Evolutionary conservation across 2,113 vertebrate species (phyloP).

Genomic region (Dicentrarchus labrax): DNA sequence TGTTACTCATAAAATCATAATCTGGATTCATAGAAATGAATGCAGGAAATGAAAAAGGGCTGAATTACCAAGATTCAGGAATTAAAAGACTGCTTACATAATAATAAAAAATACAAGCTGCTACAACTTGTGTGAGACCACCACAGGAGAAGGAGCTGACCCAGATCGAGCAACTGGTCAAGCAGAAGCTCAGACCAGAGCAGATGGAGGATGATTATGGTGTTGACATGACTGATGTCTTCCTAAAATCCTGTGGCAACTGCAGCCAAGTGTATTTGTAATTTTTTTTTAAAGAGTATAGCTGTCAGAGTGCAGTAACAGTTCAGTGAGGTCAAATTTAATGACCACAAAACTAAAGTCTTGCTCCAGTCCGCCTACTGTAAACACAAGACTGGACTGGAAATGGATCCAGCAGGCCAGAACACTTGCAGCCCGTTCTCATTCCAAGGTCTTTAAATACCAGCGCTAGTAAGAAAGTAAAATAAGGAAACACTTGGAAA

Average conservation of each 20-base stretch:
- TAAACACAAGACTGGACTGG: not conserved
- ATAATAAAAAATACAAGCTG: slow-evolving; percentile 18
- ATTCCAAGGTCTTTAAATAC: too few species aligned
- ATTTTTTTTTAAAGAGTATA: not conserved
- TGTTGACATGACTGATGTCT: slow-evolving; percentile 24
- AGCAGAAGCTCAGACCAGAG: slow-evolving; percentile 18
- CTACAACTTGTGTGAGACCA: slow-evolving; percentile 37
- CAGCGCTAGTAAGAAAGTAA: too few species aligned
- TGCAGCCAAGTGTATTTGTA: slow-evolving; percentile 6
- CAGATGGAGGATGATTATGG: slow-evolving; percentile 39
- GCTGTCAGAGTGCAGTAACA: not conserved
- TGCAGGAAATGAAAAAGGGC: not conserved
- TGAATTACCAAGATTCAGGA: not conserved
- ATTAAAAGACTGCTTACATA: not conserved
- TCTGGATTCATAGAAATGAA: not conserved
- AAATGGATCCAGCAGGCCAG: not conserved
- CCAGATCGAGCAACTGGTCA: slow-evolving; percentile 32
- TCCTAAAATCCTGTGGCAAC: slow-evolving; percentile 12
- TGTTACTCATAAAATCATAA: not conserved
- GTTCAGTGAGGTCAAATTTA: slow-evolving; percentile 2
- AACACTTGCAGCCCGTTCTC: too few species aligned
- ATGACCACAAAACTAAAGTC: not conserved
- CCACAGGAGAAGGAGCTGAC: slow-evolving; percentile 21
- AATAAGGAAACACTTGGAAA: not conserved
- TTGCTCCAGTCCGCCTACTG: not conserved